A percentile compares a stretch with the other conserved stretches of the same genome.
phyloP scores from a whole-genome alignment of 1,140 invertebrate genomes.

The Patella vulgata region DNA sequence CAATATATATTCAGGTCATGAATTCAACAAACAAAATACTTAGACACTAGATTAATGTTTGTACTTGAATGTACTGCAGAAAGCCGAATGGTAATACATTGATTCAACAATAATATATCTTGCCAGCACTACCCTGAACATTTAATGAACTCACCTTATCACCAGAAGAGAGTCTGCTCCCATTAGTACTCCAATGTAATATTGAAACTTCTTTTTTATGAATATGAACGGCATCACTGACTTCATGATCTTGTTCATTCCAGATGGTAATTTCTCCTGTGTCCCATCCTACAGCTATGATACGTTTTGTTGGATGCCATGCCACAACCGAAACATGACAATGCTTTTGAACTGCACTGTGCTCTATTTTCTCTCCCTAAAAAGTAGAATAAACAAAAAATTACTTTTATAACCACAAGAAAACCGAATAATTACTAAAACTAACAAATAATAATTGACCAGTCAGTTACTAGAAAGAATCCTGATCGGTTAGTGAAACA shows the following conservation, averaged over 20 bases:
- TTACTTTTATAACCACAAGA: too few relatives aligned
- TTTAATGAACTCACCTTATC: conserved; percentile 58
- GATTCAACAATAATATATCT: too few relatives aligned
- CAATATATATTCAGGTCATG: too few relatives aligned
- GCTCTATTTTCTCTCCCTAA: conserved; percentile 81
- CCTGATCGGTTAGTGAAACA: not conserved
- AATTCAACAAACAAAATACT: too few relatives aligned
- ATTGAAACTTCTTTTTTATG: conserved; percentile 83
- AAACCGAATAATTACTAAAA: conserved; percentile 6
- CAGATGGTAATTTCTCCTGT: conserved; percentile 87
- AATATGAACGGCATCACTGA: conserved; percentile 78
- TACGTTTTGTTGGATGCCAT: conserved; percentile 89
- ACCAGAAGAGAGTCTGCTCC: conserved; percentile 77
- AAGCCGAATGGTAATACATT: too few relatives aligned
- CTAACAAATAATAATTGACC: not conserved
- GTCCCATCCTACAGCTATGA: conserved; percentile 89
- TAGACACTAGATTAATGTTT: too few relatives aligned
- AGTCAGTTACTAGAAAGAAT: not conserved
- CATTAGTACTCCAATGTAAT: conserved; percentile 80
- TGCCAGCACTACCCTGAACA: too few relatives aligned
- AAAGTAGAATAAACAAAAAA: conserved; percentile 36
- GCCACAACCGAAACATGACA: conserved; percentile 73
- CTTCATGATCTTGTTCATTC: conserved; percentile 75
- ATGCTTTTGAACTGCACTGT: conserved; percentile 74
- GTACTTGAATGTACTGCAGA: too few relatives aligned